These are phyloP conservation scores for Xylocopa sonorina DNA, from an alignment of 1,140 invertebrate species.

Conservation along the genomic window DNA sequence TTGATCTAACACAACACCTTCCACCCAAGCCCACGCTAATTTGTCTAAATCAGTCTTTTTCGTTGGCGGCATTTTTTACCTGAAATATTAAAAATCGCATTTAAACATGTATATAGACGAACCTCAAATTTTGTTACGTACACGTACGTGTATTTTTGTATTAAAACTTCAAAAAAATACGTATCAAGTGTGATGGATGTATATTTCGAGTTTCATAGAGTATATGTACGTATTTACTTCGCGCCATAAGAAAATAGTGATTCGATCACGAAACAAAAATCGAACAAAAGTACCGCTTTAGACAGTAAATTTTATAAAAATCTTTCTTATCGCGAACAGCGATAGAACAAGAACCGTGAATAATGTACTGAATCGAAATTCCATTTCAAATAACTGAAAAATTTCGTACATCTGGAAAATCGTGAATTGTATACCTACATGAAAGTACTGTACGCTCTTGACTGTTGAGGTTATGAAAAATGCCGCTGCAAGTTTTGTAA, in stretches of 20 bases:
- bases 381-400: background rate
- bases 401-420: background rate
- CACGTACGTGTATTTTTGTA: background rate
- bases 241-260: constrained; percentile 31
- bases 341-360: background rate
- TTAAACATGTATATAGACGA: background rate
- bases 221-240: constrained; percentile 7
- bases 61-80: constrained; percentile 74
- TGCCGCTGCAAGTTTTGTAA: constrained; percentile 47
- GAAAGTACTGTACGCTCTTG: constrained; percentile 2
- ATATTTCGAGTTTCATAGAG: no score
- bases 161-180: background rate
- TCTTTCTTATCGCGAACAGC: background rate
- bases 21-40: constrained; percentile 84
- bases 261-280: constrained; percentile 20
- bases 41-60: constrained; percentile 80
- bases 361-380: background rate
- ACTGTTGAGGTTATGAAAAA: constrained; percentile 58
- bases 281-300: constrained; percentile 3
- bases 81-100: constrained; percentile 38
- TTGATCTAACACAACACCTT: constrained; percentile 80
- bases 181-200: no score
- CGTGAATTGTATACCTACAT: constrained; percentile 22
- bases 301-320: constrained; percentile 29
- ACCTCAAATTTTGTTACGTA: background rate